Base-by-base conservation (phyloP, 1,140 invertebrate species). In the Armadillidium nasatum region DNA sequence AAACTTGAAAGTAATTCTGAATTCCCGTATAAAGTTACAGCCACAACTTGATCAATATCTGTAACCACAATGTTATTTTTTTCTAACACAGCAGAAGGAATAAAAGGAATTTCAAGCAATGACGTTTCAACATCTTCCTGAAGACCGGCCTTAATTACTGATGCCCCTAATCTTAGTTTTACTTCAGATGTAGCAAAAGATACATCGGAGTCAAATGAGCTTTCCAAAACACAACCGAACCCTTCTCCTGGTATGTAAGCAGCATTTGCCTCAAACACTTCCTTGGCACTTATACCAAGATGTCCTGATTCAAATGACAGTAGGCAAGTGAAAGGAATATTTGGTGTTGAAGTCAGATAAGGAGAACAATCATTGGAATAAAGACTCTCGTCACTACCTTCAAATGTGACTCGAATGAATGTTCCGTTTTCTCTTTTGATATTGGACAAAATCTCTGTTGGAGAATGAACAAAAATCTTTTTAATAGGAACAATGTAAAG, bases 321-420 rank as follows among this genome's bases (percentile, higher is more conserved):
- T 4, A 69, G 43, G 45, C 77, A 78, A 11, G 77, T 73, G 45
- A 78, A 78, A 19, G 77, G 77, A 13, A 74, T 74, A 54, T 21
- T 11, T 4, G 22, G 46, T n/a, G 33, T 1, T 0, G 71, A 71
- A 15, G 45, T 43, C 7, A 45, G 15, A 11, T 21, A 11, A n/a
- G 77, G 77, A 11, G 19, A 11, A 46, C 77, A 78, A 4, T 19
- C 11, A 7, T 67, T 19, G 7, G 46, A 15, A 13, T 6, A 15
- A 13, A 19, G 7, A 0, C n/a, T 60, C 67, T 66, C 54, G n/a
- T 66, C 74, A 23, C 75, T 74, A 10, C 69, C 70, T 50, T 43
- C 71, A 13, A 78, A 44, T 9, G 23, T 44, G 15, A 78, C 71
- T 7, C 33, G n/a, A n/a, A 72, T 74, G 44, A 78, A 44, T 13